These are phyloP conservation scores for Arvicanthis niloticus DNA, from an alignment of 2,113 vertebrate species.

Conservation along the genomic window DNA sequence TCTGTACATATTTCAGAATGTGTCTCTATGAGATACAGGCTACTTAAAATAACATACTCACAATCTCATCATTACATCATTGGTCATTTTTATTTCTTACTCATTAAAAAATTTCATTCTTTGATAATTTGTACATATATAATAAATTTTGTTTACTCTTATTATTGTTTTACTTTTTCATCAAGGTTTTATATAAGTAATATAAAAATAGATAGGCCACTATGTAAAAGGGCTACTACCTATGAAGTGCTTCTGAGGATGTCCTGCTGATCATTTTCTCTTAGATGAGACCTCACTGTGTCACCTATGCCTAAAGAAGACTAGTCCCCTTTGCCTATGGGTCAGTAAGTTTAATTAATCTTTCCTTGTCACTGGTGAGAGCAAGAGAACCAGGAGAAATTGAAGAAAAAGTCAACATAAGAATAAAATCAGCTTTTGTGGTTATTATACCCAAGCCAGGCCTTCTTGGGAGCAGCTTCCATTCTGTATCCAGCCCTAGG, in stretches of 20 bases:
- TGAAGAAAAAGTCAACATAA: not conserved
- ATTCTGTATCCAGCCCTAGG: not conserved
- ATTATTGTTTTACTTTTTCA: not conserved
- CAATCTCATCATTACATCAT: not conserved
- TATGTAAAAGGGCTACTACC: not conserved
- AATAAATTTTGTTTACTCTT: not conserved
- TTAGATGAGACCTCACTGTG: not conserved
- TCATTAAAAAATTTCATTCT: not conserved
- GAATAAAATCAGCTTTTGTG: not conserved
- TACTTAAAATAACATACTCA: not conserved
- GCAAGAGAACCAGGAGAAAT: not conserved
- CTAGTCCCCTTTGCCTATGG: not conserved
- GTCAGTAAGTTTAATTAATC: not conserved
- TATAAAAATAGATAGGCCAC: not conserved
- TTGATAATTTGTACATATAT: not conserved
- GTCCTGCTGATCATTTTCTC: not conserved
- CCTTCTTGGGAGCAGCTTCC: not conserved
- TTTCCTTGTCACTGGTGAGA: not conserved
- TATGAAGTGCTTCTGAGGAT: not conserved
- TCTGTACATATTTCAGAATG: not conserved
- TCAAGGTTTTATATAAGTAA: not conserved
- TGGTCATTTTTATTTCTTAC: not conserved
- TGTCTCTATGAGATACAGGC: slow-evolving; percentile 10
- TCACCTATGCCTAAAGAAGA: not conserved
- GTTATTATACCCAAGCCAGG: not conserved